Evolutionary conservation across 2,113 vertebrate species (phyloP).

Genomic region (Hyperopisus bebe): DNA sequence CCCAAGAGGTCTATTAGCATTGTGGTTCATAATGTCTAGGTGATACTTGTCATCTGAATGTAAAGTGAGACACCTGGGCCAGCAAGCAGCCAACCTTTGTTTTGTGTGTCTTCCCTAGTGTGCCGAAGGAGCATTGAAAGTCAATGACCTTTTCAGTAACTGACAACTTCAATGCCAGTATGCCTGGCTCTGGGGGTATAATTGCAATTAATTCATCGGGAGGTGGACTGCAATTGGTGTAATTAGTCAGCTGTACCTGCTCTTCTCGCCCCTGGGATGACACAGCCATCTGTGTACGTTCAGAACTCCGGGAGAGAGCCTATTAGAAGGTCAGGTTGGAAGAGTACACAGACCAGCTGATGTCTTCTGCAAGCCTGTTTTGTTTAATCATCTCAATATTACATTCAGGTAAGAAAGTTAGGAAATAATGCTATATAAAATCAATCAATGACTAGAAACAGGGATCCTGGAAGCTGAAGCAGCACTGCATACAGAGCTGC

Average conservation of each 20-base stretch:
- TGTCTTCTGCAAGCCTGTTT: background rate
- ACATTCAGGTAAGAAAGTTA: background rate
- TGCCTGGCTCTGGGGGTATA: background rate
- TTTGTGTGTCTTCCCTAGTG: background rate
- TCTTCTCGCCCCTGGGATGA: background rate
- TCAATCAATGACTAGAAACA: background rate
- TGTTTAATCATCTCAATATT: background rate
- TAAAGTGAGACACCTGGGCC: background rate
- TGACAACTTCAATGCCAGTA: background rate
- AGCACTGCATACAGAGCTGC: background rate
- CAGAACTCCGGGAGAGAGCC: background rate
- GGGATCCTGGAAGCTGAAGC: background rate
- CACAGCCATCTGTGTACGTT: background rate
- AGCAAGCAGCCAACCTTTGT: background rate
- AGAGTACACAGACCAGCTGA: background rate
- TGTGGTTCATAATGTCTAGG: background rate
- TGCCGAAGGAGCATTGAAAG: background rate
- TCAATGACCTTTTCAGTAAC: conserved; percentile 6
- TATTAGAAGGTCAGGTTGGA: background rate
- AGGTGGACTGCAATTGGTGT: background rate
- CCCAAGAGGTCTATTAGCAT: background rate
- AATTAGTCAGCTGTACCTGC: conserved; percentile 9
- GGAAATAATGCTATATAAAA: background rate
- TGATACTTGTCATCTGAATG: background rate
- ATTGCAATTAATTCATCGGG: background rate